A percentile compares a stretch with the other conserved stretches of the same genome.
These are phyloP conservation scores for Zophobas morio DNA, from an alignment of 1,140 invertebrate genomes.

Conservation along the genomic window DNA sequence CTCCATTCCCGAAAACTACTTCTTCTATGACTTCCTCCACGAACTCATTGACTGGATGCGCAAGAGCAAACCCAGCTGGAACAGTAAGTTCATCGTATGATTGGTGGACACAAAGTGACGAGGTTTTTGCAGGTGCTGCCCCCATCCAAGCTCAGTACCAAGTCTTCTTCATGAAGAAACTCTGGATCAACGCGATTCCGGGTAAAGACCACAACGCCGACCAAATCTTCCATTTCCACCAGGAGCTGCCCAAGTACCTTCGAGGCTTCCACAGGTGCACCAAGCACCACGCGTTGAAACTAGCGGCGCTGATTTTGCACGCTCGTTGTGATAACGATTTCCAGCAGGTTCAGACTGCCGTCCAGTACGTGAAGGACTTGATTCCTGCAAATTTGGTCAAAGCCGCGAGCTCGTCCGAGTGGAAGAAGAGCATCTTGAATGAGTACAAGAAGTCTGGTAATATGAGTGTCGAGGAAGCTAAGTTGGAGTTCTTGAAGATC, in stretches of 20 bases:
- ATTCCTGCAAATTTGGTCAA: constrained; percentile 86
- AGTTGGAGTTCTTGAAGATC: constrained; percentile 86
- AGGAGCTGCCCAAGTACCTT: too few species aligned
- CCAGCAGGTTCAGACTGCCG: constrained; percentile 64
- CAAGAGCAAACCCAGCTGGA: constrained; percentile 81
- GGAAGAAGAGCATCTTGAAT: constrained; percentile 83
- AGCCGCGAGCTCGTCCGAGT: constrained; percentile 81
- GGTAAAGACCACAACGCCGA: constrained; percentile 92
- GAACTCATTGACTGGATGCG: constrained; percentile 91
- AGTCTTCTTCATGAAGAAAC: constrained; percentile 97
- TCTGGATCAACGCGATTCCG: constrained; percentile 93
- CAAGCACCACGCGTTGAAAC: constrained; percentile 83
- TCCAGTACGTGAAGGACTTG: constrained; percentile 80
- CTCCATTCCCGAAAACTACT: constrained; percentile 92
- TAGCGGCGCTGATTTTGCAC: constrained; percentile 87
- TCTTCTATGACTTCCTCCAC: constrained; percentile 96
- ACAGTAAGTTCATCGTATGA: too few species aligned
- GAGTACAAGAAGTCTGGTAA: constrained; percentile 75
- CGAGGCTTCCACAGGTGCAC: constrained; percentile 89
- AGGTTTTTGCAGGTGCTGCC: constrained; percentile 63
- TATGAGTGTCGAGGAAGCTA: constrained; percentile 81
- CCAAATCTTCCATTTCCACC: constrained; percentile 95
- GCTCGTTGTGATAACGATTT: constrained; percentile 81
- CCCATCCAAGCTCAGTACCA: constrained; percentile 89
- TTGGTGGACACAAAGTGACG: not conserved